These are phyloP conservation scores for Oostethus manadensis DNA, from an alignment of 2,113 vertebrate genomes.

Conservation along the genomic window DNA sequence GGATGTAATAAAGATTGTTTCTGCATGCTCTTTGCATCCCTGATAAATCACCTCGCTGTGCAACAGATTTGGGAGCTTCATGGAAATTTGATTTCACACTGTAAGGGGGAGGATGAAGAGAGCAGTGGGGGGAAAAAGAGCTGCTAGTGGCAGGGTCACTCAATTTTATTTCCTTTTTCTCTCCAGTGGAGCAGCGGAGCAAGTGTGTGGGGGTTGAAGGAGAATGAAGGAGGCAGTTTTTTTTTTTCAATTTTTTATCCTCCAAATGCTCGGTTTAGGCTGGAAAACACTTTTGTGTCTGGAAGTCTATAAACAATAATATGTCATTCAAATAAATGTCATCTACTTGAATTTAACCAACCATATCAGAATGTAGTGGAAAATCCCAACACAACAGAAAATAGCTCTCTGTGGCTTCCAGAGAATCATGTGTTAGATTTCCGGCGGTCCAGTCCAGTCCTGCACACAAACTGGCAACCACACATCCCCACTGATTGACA, in stretches of 20 bases:
- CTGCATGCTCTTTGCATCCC: constrained; percentile 99
- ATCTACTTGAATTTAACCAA: constrained; percentile 9
- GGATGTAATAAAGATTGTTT: constrained; percentile 99
- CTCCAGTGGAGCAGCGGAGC: constrained; percentile 45
- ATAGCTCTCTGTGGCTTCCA: not conserved
- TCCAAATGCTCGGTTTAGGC: constrained; percentile 26
- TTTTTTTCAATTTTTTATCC: constrained; percentile 23
- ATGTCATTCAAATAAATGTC: constrained; percentile 25
- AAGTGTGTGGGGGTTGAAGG: constrained; percentile 49
- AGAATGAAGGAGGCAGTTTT: constrained; percentile 29
- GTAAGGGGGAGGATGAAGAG: constrained; percentile 60
- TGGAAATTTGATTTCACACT: constrained; percentile 98
- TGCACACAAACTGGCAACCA: too few species aligned
- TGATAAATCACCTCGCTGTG: constrained; percentile 99
- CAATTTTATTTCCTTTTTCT: constrained; percentile 60
- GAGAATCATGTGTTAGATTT: not conserved
- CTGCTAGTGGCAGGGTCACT: constrained; percentile 64
- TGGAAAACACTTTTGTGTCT: constrained; percentile 23
- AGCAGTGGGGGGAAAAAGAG: constrained; percentile 57
- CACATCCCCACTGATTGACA: too few species aligned
- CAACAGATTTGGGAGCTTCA: constrained; percentile 95
- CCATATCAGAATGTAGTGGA: not conserved
- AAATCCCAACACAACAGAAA: not conserved
- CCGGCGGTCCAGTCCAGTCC: too few species aligned
- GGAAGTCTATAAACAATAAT: constrained; percentile 36